Evolutionary conservation across 2,113 vertebrate species (phyloP).

Genomic region (Chlorodrepanis virens): DNA sequence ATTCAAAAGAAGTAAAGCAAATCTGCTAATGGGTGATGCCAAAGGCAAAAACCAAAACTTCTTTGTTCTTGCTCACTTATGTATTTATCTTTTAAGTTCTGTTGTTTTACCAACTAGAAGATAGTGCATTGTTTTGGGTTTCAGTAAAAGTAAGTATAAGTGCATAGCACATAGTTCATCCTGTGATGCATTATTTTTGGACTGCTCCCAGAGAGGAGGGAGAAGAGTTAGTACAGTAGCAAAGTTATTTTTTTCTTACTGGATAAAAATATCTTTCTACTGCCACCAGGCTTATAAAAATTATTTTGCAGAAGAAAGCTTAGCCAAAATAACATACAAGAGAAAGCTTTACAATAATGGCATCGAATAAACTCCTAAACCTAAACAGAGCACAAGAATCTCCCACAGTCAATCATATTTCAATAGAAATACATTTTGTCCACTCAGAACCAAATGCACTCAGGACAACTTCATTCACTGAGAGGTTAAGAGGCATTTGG

Average conservation of each 20-base stretch:
- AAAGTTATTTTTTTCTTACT: constrained; percentile 21
- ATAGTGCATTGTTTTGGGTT: background rate
- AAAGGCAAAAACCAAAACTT: background rate
- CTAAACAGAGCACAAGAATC: background rate
- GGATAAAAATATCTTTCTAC: constrained; percentile 17
- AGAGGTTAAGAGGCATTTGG: background rate
- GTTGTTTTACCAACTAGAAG: background rate
- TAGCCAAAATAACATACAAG: constrained; percentile 45
- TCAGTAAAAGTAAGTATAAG: background rate
- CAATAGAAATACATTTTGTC: background rate
- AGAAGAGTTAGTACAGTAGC: constrained; percentile 3
- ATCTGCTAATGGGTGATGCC: background rate
- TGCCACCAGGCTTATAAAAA: background rate
- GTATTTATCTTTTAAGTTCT: background rate
- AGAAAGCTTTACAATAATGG: background rate
- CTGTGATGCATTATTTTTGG: background rate
- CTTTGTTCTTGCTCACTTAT: background rate
- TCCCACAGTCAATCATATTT: background rate
- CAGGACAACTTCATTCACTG: background rate
- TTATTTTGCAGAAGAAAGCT: constrained; percentile 15
- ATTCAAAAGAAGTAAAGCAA: background rate
- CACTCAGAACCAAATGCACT: background rate
- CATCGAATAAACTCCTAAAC: constrained; percentile 44
- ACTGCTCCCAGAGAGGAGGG: background rate
- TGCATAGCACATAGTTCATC: background rate